Percentiles rank a stretch among this genome's conserved stretches.
Conservation (phyloP, 1,140 invertebrate genomes). For the Anastrepha obliqua region DNA sequence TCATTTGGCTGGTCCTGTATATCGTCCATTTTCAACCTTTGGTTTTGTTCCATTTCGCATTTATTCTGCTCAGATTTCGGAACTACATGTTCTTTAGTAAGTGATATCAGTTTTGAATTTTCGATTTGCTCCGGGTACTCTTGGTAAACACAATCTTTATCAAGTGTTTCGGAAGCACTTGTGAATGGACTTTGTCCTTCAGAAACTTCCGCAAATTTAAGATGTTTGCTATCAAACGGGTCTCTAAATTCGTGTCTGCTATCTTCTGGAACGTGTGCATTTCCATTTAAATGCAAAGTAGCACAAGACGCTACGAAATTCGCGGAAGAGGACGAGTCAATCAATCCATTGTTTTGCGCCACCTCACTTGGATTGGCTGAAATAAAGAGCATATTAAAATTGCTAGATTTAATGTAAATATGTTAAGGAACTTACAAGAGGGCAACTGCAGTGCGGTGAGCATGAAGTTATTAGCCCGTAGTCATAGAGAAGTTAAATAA, state of each 20-base stretch:
- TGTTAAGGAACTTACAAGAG: slow-evolving; percentile 35
- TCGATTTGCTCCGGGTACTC: slow-evolving; percentile 62
- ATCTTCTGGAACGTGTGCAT: neutral
- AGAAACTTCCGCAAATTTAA: neutral
- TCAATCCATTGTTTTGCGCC: neutral
- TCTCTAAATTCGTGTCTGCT: neutral
- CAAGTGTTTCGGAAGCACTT: slow-evolving; percentile 59
- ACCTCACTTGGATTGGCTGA: neutral
- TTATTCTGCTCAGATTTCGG: slow-evolving; percentile 69
- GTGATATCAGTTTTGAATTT: slow-evolving; percentile 67
- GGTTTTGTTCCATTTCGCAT: slow-evolving; percentile 59
- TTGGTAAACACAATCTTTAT: slow-evolving; percentile 64
- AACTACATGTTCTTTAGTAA: slow-evolving; percentile 71
- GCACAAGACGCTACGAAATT: neutral
- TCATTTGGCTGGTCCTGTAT: slow-evolving; percentile 63
- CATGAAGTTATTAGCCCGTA: neutral
- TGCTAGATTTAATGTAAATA: slow-evolving; percentile 27
- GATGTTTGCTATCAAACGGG: neutral
- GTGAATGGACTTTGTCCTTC: neutral
- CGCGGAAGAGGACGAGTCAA: neutral
- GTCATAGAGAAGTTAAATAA: no score
- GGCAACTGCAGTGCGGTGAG: slow-evolving; percentile 22
- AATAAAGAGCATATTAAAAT: slow-evolving; percentile 22
- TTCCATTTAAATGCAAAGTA: neutral
- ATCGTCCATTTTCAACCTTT: slow-evolving; percentile 56